Conservation (phyloP, 2,113 vertebrate species). For the Tragelaphus buxtoni region DNA sequence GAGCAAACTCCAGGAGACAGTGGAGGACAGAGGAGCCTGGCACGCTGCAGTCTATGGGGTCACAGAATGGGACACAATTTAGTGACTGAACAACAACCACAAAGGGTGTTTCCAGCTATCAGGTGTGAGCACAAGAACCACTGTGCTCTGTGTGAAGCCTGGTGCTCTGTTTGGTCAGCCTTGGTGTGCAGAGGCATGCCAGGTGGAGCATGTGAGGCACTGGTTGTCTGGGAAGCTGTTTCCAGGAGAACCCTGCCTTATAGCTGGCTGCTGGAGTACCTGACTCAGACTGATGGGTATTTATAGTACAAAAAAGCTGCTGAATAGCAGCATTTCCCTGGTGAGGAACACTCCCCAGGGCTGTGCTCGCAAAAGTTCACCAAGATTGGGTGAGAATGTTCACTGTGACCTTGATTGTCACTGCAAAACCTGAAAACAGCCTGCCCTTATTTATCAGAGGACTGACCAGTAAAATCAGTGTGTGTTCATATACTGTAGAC, state of each 20-base stretch:
- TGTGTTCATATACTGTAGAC: neutral
- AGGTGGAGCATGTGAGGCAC: neutral
- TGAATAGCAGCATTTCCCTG: neutral
- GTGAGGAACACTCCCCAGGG: neutral
- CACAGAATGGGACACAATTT: neutral
- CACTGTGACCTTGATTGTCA: neutral
- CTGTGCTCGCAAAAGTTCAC: neutral
- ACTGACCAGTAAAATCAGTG: neutral
- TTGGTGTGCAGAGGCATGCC: too few relatives aligned
- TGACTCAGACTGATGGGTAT: neutral
- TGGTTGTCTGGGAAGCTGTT: neutral
- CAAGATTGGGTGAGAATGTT: neutral
- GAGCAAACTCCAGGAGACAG: neutral
- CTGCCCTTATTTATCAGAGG: neutral
- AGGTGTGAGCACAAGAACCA: neutral
- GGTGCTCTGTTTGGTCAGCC: accelerated
- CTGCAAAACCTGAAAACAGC: neutral
- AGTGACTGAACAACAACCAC: neutral
- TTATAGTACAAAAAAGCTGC: constrained; percentile 22
- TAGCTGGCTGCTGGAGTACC: neutral
- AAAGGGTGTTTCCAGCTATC: neutral
- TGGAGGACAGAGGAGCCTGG: neutral
- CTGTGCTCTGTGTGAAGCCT: neutral
- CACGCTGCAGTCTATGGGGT: neutral
- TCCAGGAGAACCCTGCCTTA: neutral